phyloP scores from a whole-genome alignment of 2,888 invertebrate genomes.

The Pediacus dermestoides region DNA sequence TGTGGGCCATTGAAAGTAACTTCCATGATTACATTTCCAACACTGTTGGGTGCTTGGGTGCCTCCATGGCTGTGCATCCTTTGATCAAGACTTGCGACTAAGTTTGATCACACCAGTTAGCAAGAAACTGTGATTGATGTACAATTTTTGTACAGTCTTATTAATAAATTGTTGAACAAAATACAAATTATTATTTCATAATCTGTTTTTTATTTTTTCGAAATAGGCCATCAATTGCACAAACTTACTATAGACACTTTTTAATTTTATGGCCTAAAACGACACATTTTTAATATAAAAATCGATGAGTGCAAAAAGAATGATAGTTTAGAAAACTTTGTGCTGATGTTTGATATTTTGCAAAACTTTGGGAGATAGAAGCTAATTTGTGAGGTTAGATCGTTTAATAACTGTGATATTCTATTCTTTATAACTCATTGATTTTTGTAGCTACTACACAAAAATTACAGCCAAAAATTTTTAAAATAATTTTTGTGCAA shows the following conservation, averaged over 20 bases:
- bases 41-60: conserved; percentile 60
- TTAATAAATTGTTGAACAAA: not conserved
- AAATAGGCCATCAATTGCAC: not conserved
- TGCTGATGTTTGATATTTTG: no score
- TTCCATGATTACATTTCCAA: conserved; percentile 62
- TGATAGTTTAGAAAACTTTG: no score
- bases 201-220: not conserved
- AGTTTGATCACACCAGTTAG: conserved; percentile 5
- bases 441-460: no score
- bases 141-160: conserved; percentile 13
- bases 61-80: conserved; percentile 59
- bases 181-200: not conserved
- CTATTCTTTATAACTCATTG: no score
- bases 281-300: not conserved
- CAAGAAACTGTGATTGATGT: conserved; percentile 23
- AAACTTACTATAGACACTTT: not conserved
- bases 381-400: no score
- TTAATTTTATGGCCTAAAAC: no score
- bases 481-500: no score
- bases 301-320: no score
- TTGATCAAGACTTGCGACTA: conserved; percentile 53
- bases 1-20: conserved; percentile 66
- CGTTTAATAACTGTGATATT: no score
- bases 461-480: no score
- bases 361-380: no score